Conservation (phyloP, 2,797 vertebrate species). For the Iguana delicatissima region DNA sequence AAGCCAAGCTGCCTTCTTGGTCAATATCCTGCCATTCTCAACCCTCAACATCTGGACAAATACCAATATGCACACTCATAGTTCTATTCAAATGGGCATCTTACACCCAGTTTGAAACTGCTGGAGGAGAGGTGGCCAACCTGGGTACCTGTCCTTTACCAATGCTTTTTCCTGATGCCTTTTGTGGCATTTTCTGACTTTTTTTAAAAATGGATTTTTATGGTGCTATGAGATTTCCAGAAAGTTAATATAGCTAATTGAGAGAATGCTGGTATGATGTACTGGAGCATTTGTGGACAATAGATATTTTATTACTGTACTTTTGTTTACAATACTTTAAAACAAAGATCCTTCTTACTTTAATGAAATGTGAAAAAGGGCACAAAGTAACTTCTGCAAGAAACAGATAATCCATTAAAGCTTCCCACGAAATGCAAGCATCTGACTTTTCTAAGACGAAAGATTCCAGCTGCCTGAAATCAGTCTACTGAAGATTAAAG, state of each 20-base stretch:
- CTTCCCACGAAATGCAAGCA: slow-evolving; percentile 17
- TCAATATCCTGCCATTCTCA: background rate
- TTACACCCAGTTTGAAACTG: too few species aligned
- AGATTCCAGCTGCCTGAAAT: background rate
- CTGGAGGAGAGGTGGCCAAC: too few species aligned
- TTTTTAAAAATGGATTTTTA: background rate
- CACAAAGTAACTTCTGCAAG: slow-evolving; percentile 15
- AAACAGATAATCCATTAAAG: background rate
- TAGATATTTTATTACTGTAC: background rate
- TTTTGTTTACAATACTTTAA: background rate
- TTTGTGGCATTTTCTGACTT: too few species aligned
- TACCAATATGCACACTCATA: too few species aligned
- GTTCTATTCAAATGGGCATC: too few species aligned
- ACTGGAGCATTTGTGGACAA: background rate
- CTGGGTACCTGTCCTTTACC: too few species aligned
- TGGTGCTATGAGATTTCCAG: background rate
- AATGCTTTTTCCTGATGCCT: too few species aligned
- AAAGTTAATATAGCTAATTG: background rate
- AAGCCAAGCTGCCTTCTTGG: background rate
- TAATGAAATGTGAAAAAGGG: background rate
- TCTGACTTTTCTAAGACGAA: slow-evolving; percentile 1
- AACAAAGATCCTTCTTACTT: background rate
- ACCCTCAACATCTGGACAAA: too few species aligned
- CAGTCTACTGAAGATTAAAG: slow-evolving; percentile 20
- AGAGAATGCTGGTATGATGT: background rate